A percentile compares a stretch with the other conserved stretches of the same genome.
These are phyloP conservation scores for Apotomis betuletana DNA, from an alignment of 2,888 invertebrate species.

Conservation along the genomic window DNA sequence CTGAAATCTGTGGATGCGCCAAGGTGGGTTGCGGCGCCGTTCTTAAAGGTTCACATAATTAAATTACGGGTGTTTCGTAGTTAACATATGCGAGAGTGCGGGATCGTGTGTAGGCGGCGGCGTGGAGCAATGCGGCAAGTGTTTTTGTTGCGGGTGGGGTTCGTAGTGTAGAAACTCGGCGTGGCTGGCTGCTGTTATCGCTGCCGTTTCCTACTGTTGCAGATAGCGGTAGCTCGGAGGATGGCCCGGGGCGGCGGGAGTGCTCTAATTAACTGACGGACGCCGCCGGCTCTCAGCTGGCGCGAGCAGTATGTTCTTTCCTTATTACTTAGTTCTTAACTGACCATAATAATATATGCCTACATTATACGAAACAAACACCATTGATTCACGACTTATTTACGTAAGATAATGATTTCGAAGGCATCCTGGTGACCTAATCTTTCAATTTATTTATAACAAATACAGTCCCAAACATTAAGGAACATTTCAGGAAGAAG, in stretches of 20 bases:
- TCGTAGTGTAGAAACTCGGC: slow-evolving; percentile 53
- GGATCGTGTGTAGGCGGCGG: slow-evolving; percentile 36
- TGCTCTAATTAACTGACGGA: slow-evolving; percentile 80
- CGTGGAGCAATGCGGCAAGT: slow-evolving; percentile 33
- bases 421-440: not conserved
- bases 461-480: not conserved
- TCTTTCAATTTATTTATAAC: not conserved
- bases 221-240: slow-evolving; percentile 79
- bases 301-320: slow-evolving; percentile 71
- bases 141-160: slow-evolving; percentile 45
- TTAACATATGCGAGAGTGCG: slow-evolving; percentile 39
- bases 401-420: slow-evolving; percentile 10
- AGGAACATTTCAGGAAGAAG: not conserved
- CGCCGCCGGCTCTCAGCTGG: slow-evolving; percentile 81
- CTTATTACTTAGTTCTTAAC: slow-evolving; percentile 41
- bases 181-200: slow-evolving; percentile 72
- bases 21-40: slow-evolving; percentile 74
- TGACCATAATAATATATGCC: slow-evolving; percentile 11
- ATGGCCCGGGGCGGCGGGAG: slow-evolving; percentile 75
- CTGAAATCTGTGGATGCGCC: slow-evolving; percentile 64
- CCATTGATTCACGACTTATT: slow-evolving; percentile 18
- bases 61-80: slow-evolving; percentile 60
- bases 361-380: slow-evolving; percentile 12
- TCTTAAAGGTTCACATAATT: slow-evolving; percentile 63
- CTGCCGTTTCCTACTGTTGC: slow-evolving; percentile 78